Base-by-base conservation (phyloP, 2,888 invertebrate genomes). In the Sarcophaga caerulescens region DNA sequence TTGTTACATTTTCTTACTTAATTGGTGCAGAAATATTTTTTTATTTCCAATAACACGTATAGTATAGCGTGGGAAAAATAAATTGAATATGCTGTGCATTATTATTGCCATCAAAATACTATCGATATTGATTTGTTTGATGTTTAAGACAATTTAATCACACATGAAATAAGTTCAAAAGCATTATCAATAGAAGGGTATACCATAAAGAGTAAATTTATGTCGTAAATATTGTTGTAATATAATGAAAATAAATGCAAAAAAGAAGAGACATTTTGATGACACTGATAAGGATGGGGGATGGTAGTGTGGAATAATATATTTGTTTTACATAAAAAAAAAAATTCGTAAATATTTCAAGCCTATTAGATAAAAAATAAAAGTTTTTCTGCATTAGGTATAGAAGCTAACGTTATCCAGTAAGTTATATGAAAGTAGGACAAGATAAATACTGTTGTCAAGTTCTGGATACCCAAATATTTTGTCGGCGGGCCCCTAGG, bases 1-100 rank as follows among this genome's bases (percentile, higher is more conserved):
- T 73, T 73, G 73, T 17, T 68, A 44, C 60, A 83, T 35, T 66
- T 78, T 73, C 60, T n/a, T 73, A 52, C n/a, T n/a, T 74, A 83
- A 71, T 77, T 77, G 70, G 63, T 70, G 63, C 45, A 45, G 52
- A 69, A 73, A 57, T 52, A 12, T 45, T 76, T 14, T 47, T 52
- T 35, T 10, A 35, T 35, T 35, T 21, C 19, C 35, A 75, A 45
- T 35, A 35, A 35, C 35, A 35, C 35, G 8, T 11, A 62, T 19
- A 19, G 23, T 76, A 4, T 8, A 76, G 66, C 66, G 6, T 66
- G 35, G 35, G 52, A 76, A 76, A 57, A 19, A 11, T 57, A 35
- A 66, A 52, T 12, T 52, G 5, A 52, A 17, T 52, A 52, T 52
- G 52, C 12, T 52, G 17, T 52, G 52, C 17, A 14, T 17, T 4